Conservation (phyloP, 2,888 invertebrate species). For the Troglohyphantes excavatus region DNA sequence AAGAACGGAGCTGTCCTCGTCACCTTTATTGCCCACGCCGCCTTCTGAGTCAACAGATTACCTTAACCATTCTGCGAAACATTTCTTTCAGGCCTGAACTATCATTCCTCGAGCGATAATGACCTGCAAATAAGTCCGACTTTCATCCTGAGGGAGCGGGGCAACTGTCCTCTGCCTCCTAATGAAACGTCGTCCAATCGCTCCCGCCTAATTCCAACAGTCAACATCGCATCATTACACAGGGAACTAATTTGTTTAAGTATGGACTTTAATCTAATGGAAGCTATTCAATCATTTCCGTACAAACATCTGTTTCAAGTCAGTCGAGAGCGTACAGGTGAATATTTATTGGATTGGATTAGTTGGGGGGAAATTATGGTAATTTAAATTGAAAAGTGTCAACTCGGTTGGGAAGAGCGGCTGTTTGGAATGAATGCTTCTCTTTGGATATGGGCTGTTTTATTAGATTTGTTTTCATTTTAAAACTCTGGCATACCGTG, state of each 20-base stretch:
- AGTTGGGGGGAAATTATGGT: not conserved
- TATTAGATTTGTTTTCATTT: not conserved
- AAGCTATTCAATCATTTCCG: constrained; percentile 59
- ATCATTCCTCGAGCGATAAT: no score
- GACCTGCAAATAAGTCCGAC: no score
- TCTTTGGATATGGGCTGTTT: not conserved
- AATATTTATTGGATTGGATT: constrained; percentile 18
- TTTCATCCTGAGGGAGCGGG: no score
- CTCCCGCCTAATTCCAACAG: constrained; percentile 48
- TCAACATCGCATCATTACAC: constrained; percentile 69
- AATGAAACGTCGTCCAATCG: constrained; percentile 60
- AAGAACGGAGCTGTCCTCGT: no score
- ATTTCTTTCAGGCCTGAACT: no score
- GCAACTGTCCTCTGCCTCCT: constrained; percentile 38
- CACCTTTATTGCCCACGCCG: no score
- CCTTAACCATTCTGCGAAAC: no score
- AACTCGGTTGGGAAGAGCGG: not conserved
- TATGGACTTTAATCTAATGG: constrained; percentile 71
- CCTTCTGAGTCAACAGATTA: no score
- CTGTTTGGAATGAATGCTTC: not conserved
- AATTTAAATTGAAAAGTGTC: constrained; percentile 8
- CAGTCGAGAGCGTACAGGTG: not conserved
- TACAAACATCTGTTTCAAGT: constrained; percentile 19
- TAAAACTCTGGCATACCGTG: no score
- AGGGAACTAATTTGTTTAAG: constrained; percentile 67